Base-by-base conservation (phyloP, 2,888 invertebrate genomes). In the Agrotis segetum region DNA sequence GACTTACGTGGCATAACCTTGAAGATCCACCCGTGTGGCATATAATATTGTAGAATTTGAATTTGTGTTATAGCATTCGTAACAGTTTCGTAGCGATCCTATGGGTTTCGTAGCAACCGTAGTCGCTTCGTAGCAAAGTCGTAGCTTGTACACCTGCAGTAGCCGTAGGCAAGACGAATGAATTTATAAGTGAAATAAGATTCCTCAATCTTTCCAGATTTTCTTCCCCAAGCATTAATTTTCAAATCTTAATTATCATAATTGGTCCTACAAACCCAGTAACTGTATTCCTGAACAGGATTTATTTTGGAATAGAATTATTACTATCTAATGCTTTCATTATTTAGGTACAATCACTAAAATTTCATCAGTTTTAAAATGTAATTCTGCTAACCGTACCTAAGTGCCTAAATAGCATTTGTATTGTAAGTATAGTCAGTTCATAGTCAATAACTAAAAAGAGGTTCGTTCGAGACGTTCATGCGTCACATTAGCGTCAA, bases 401-500 rank as follows among this genome's bases (percentile, higher is more conserved):
- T n/a, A n/a, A n/a, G n/a, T 56, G 56, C 68, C 5, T 34, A 29
- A 34, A 61, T 13, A 40, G 13, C 17, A 61, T n/a, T 55, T 49
- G 16, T 55, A 6, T 55, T 49, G 16, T 55, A 6, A 21, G 11
- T 21, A 70, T 44, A 40, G 52, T 19, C 34, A 59, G 4, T 44
- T 62, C 13, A 17, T 47, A 34, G 16, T 50, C 58, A 53, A 67
- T 34, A 47, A 24, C 40, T 49, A 52, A 47, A 79, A 79, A 55
- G 53, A 52, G 67, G 44, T 58, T 46, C 11, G 24, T 60, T 62
- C 71, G 13, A 67, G 13, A 67, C 44, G 47, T 74, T 64, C 58
- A 77, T 72, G 74, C 74, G 74, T 67, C 70, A 74, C 53, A 79
- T 63, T 60, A 77, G 34, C 71, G 74, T 70, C 75, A 86, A 73